Base-by-base conservation (phyloP, 92 coral and sea anemone genomes). In the Muricea muricata region DNA sequence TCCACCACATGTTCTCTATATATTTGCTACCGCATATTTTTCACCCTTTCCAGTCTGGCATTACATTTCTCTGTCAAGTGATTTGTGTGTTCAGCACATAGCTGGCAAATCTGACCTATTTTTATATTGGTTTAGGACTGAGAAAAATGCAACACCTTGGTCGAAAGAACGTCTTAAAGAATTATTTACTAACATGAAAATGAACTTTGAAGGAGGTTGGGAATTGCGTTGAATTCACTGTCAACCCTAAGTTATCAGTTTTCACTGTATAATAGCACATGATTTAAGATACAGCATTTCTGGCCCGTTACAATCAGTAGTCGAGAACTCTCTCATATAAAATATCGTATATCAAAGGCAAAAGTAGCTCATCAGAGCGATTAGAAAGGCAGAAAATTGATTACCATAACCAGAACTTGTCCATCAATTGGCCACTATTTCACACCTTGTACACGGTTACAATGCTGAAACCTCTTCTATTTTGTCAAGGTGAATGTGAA, bases 91-190 rank as follows among this genome's bases (percentile, higher is more conserved):
- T 7, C 9, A 26, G 7, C 25, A 58, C 21, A 58, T 18, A 37
- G 35, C 18, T 31, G 40, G 40, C 8, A 15, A 66, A 66, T 66
- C 34, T 30, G n/a, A n/a, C n/a, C 4, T 30, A 23, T 25, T 14
- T 35, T 72, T 11, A 23, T 54, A 12, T 13, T 71, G 1, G 65
- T 0, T 15, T 65, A 96, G 99, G 99, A 92, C 99, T 14, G 99
- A 96, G 46, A 96, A 96, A 84, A 92, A 96, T 85, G 99, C 99
- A 25, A 87, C 97, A 32, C 96, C 97, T 7, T 96, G 99, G 99
- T 96, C 99, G 6, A 90, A 93, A 82, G 87, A 90, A 66, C 92
- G 86, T 66, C 84, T 96, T n/a, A 87, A 82, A 47, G 86, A 85
- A 35, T 87, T 96, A 26, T 87, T 96, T 29, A 83, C 83, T 0